phyloP scores from a whole-genome alignment of 1,140 invertebrate genomes.

The Amyelois transitella region DNA sequence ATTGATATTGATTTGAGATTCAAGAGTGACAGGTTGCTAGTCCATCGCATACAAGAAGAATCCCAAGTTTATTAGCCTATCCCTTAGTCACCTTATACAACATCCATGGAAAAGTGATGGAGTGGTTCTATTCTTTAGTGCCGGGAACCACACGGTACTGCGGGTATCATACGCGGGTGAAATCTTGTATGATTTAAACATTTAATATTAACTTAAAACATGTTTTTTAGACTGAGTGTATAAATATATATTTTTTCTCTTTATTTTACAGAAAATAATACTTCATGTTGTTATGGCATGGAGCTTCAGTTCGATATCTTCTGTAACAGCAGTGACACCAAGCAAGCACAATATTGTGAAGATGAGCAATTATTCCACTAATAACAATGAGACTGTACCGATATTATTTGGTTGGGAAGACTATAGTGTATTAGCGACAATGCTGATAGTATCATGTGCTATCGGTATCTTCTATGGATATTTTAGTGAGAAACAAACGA shows the following conservation, averaged over 20 bases:
- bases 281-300: background rate
- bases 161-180: too few species aligned
- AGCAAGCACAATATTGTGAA: slow-evolving; percentile 8
- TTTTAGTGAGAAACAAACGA: slow-evolving; percentile 82
- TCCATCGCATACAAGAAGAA: too few species aligned
- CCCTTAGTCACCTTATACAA: too few species aligned
- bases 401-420: slow-evolving; percentile 79
- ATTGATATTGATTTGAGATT: too few species aligned
- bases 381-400: slow-evolving; percentile 7
- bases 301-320: slow-evolving; percentile 13
- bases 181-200: too few species aligned
- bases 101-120: too few species aligned
- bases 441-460: slow-evolving; percentile 82
- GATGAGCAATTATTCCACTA: background rate
- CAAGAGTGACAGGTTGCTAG: too few species aligned
- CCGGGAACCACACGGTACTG: too few species aligned
- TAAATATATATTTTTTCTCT: background rate
- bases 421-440: slow-evolving; percentile 80
- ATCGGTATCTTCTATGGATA: slow-evolving; percentile 90
- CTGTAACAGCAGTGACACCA: slow-evolving; percentile 18
- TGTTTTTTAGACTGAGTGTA: too few species aligned
- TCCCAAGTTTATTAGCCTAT: too few species aligned
- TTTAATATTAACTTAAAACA: too few species aligned
- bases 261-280: background rate
- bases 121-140: too few species aligned